Evolutionary conservation across 2,113 vertebrate genomes (phyloP).

Genomic region (Oceanites oceanicus): DNA sequence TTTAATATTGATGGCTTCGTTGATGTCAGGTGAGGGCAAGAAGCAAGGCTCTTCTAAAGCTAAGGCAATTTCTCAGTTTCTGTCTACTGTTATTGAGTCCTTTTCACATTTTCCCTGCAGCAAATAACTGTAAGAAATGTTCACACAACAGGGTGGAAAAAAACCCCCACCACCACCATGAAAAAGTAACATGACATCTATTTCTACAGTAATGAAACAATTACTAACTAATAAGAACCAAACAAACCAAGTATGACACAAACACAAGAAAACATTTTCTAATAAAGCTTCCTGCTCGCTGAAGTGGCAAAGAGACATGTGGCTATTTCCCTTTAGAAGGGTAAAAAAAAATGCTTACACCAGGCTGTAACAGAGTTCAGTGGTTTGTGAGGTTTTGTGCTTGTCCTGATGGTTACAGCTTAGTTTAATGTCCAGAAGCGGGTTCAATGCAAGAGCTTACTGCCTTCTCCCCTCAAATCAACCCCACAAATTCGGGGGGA

Average conservation of each 20-base stretch:
- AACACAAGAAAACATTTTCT: background rate
- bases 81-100: background rate
- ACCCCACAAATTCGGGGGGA: background rate
- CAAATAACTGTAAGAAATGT: background rate
- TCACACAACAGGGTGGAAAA: background rate
- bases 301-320: background rate
- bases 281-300: background rate
- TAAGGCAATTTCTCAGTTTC: background rate
- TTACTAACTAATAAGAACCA: background rate
- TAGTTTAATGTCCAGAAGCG: background rate
- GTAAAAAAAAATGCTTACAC: background rate
- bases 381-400: background rate
- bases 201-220: conserved; percentile 23
- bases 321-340: background rate
- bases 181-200: background rate
- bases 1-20: background rate
- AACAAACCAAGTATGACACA: background rate
- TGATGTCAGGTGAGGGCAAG: background rate
- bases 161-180: background rate
- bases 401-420: background rate
- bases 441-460: background rate
- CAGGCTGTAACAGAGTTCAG: background rate
- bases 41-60: background rate
- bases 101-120: background rate
- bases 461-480: background rate